Evolutionary conservation across 1,140 invertebrate species (phyloP).

Genomic region (Diorhabda elongata): DNA sequence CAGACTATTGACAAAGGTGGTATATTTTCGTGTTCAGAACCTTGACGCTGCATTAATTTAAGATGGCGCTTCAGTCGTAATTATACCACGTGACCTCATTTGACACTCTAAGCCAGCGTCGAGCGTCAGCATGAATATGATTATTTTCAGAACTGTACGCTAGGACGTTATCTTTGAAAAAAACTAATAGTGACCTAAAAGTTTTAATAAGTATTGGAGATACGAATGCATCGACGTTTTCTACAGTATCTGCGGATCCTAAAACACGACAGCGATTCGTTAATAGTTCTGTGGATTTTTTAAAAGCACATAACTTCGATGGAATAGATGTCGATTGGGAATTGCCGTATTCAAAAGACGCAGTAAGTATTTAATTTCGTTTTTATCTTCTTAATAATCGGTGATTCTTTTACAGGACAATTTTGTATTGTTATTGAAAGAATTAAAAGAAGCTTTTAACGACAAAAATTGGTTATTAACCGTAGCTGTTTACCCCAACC

Average conservation of each 20-base stretch:
- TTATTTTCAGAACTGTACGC: slow-evolving; percentile 18
- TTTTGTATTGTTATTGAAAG: slow-evolving; percentile 31
- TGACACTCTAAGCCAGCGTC: too few species aligned
- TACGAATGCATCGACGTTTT: slow-evolving; percentile 22
- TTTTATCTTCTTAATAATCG: not conserved
- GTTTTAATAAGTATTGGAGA: slow-evolving; percentile 69
- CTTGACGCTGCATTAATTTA: too few species aligned
- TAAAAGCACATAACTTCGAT: slow-evolving; percentile 48
- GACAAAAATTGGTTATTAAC: slow-evolving; percentile 31
- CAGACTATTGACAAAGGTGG: too few species aligned
- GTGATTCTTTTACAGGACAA: slow-evolving; percentile 29
- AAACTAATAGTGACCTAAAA: slow-evolving; percentile 60
- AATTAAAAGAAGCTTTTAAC: slow-evolving; percentile 28
- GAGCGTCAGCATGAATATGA: too few species aligned
- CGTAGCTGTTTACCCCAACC: slow-evolving; percentile 34
- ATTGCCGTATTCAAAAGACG: slow-evolving; percentile 14
- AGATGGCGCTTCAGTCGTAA: too few species aligned
- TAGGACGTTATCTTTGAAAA: slow-evolving; percentile 53
- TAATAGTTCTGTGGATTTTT: slow-evolving; percentile 17
- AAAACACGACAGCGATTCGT: slow-evolving; percentile 19
- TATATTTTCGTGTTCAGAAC: too few species aligned
- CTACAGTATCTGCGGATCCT: slow-evolving; percentile 20
- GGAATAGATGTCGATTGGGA: slow-evolving; percentile 52
- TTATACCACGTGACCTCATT: too few species aligned
- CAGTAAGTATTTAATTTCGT: slow-evolving; percentile 3